Evolutionary conservation across 2,113 vertebrate species (phyloP).

Genomic region (Amblyopsis rosae): DNA sequence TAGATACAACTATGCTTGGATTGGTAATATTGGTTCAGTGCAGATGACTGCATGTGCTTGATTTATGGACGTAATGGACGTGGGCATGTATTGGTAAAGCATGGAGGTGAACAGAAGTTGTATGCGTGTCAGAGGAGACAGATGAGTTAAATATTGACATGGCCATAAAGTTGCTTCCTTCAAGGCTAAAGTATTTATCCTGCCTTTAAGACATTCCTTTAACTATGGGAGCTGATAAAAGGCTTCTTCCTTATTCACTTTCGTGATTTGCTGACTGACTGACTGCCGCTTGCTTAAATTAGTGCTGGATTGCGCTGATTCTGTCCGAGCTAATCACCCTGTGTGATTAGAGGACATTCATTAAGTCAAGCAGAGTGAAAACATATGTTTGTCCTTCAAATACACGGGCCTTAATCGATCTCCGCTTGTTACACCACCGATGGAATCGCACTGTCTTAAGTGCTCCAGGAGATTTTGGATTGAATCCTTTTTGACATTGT

Average conservation of each 20-base stretch:
- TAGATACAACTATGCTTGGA: constrained; percentile 16
- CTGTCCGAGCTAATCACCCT: constrained; percentile 62
- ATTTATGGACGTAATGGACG: no score
- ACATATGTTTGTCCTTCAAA: constrained; percentile 70
- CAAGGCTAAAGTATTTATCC: background rate
- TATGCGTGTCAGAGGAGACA: background rate
- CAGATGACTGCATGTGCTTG: no score
- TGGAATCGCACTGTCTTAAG: constrained; percentile 62
- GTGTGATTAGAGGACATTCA: constrained; percentile 55
- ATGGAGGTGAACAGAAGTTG: background rate
- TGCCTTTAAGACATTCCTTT: constrained; percentile 1
- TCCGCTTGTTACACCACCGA: constrained; percentile 59
- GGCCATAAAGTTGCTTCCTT: background rate
- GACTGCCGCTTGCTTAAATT: background rate
- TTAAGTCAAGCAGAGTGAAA: constrained; percentile 64
- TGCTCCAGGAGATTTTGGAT: constrained; percentile 59
- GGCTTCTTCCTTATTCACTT: background rate
- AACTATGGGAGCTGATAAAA: constrained; percentile 11
- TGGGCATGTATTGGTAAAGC: background rate
- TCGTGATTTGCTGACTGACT: constrained; percentile 4
- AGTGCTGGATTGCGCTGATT: background rate
- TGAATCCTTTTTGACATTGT: constrained; percentile 37
- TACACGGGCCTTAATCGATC: constrained; percentile 58
- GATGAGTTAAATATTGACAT: no score
- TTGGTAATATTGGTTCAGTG: no score